A percentile compares a stretch with the other conserved stretches of the same genome.
Evolutionary conservation across 2,113 vertebrate genomes (phyloP).

Genomic region (Cynopterus brachyotis): DNA sequence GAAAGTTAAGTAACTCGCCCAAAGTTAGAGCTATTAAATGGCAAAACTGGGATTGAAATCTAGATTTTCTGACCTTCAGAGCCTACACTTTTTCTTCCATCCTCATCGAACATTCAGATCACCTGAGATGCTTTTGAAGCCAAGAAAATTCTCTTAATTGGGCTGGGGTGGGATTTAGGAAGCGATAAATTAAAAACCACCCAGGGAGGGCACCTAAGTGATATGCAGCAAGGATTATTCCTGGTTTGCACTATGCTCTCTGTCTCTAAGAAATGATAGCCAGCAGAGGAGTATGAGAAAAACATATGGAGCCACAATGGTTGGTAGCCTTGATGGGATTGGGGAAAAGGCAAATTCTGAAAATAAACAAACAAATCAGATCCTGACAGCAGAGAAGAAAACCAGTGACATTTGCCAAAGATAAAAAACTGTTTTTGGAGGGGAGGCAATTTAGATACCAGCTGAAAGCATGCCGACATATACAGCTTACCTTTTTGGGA

Average conservation of each 20-base stretch:
- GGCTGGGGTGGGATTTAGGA: not conserved
- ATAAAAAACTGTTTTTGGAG: slow-evolving; percentile 18
- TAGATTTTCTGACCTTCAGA: not conserved
- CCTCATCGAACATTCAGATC: not conserved
- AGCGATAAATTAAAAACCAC: not conserved
- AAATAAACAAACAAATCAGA: not conserved
- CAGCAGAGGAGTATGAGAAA: not conserved
- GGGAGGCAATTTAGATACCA: not conserved
- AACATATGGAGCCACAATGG: not conserved
- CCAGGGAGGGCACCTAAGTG: not conserved
- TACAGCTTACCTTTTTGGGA: not conserved
- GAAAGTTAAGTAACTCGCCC: not conserved
- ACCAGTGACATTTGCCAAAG: not conserved
- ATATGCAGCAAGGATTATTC: not conserved
- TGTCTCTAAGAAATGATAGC: not conserved
- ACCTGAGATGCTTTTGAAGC: not conserved
- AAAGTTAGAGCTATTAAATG: not conserved
- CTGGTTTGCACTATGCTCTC: not conserved
- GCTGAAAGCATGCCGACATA: not conserved
- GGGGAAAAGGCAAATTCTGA: not conserved
- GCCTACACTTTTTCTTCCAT: not conserved
- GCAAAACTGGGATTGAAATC: not conserved
- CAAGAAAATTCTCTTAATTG: not conserved
- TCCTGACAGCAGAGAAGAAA: not conserved
- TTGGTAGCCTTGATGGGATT: not conserved